Evolutionary conservation across 2,797 vertebrate genomes (phyloP).

Genomic region (Gastrophryne carolinensis): DNA sequence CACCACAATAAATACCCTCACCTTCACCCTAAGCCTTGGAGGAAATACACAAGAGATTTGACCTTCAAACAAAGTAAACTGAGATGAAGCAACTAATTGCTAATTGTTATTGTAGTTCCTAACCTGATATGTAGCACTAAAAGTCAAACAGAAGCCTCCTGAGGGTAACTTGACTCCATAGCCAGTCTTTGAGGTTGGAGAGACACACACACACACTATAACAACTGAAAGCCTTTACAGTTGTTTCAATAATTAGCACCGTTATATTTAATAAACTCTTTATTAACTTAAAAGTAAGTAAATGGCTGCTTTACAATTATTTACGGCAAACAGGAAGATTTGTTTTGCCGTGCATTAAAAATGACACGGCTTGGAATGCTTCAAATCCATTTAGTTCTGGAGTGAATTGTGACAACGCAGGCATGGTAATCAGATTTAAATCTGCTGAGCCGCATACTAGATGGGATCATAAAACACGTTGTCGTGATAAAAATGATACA

Average conservation of each 20-base stretch:
- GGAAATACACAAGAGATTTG: constrained; percentile 59
- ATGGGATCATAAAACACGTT: background rate
- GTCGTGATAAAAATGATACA: background rate
- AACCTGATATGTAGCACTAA: constrained; percentile 62
- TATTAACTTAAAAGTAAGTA: constrained; percentile 31
- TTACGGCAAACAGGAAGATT: background rate
- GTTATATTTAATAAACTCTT: constrained; percentile 48
- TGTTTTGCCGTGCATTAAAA: background rate
- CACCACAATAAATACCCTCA: constrained; percentile 31
- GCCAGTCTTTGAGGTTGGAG: constrained; percentile 56
- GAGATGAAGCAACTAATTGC: constrained; percentile 66
- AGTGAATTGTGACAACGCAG: background rate
- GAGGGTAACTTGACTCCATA: constrained; percentile 64
- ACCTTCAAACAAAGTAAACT: constrained; percentile 60
- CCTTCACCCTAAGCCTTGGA: constrained; percentile 46
- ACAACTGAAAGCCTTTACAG: constrained; percentile 63
- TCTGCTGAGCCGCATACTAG: background rate
- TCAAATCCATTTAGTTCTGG: background rate
- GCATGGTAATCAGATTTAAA: background rate
- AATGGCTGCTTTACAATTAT: constrained; percentile 37
- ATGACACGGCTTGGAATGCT: background rate
- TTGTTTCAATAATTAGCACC: constrained; percentile 52
- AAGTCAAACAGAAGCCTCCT: constrained; percentile 65
- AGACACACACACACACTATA: constrained; percentile 56
- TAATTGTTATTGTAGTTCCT: constrained; percentile 70